Conservation (phyloP, 2,797 vertebrate species). For the Poecilia wingei region DNA sequence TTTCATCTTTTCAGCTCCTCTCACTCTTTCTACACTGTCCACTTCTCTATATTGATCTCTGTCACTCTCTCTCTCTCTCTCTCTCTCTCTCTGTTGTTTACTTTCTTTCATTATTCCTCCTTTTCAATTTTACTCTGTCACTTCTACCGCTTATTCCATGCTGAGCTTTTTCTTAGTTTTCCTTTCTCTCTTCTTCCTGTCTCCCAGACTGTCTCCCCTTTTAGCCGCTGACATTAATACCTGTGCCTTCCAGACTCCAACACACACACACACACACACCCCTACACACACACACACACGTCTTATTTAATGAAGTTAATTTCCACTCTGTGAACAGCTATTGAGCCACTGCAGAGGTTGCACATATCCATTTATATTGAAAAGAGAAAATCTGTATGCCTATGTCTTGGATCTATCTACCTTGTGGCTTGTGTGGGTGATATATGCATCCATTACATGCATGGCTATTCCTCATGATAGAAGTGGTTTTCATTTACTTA, state of each 20-base stretch:
- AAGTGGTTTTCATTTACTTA: constrained; percentile 42
- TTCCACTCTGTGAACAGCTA: constrained; percentile 64
- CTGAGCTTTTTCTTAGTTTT: constrained; percentile 10
- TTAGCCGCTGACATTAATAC: constrained; percentile 16
- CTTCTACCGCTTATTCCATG: constrained; percentile 9
- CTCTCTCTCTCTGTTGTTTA: constrained; percentile 24
- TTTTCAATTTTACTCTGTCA: constrained; percentile 21
- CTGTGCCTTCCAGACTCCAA: constrained; percentile 1
- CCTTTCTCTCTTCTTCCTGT: neutral
- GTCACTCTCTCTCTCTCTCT: constrained; percentile 42
- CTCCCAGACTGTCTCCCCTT: neutral
- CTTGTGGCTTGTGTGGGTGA: constrained; percentile 16
- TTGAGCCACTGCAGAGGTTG: constrained; percentile 62
- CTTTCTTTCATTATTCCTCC: constrained; percentile 23
- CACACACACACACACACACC: constrained; percentile 1
- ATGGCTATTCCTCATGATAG: constrained; percentile 20
- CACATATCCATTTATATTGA: constrained; percentile 57
- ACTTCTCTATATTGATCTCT: constrained; percentile 72
- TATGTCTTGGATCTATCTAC: constrained; percentile 53
- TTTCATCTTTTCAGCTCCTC: constrained; percentile 71
- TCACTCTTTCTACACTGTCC: constrained; percentile 58
- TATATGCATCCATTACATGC: neutral
- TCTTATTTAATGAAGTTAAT: constrained; percentile 65
- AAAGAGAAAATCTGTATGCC: constrained; percentile 38
- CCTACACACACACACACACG: neutral